Percentiles rank a stretch among this genome's conserved stretches.
Conservation (phyloP, 2,113 vertebrate genomes). For the Turdus rufiventris region DNA sequence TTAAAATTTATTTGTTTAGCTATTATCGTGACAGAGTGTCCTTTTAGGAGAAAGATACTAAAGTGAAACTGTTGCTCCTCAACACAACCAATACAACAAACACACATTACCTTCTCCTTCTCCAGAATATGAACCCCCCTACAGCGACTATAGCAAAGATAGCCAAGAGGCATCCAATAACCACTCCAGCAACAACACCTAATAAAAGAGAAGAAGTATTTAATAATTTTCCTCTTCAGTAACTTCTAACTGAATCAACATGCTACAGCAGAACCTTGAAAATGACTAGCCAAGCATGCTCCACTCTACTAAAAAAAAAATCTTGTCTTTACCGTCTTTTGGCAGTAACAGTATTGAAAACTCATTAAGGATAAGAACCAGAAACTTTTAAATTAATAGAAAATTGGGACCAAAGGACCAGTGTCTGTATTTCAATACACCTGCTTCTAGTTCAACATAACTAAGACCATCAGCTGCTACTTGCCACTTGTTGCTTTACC, state of each 20-base stretch:
- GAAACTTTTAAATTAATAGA: background rate
- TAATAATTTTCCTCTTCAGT: background rate
- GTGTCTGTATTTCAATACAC: background rate
- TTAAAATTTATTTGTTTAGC: background rate
- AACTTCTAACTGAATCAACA: background rate
- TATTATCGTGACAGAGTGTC: background rate
- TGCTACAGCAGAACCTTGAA: background rate
- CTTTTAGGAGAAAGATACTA: background rate
- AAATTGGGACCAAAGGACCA: background rate
- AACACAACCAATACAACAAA: background rate
- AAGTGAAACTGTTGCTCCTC: background rate
- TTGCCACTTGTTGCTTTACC: background rate
- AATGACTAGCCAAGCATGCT: background rate
- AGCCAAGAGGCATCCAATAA: slow-evolving; percentile 76
- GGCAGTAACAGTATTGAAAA: background rate
- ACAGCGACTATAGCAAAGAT: slow-evolving; percentile 67
- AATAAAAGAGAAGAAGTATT: background rate
- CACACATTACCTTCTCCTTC: slow-evolving; percentile 74
- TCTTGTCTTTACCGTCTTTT: background rate
- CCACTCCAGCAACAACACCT: slow-evolving; percentile 71
- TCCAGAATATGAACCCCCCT: slow-evolving; percentile 80
- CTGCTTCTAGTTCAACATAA: background rate
- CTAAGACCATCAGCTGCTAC: background rate
- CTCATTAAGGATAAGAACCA: background rate
- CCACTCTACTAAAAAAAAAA: background rate